These are phyloP conservation scores for Scolopax mira DNA, from an alignment of 2,113 vertebrate genomes.

Conservation along the genomic window DNA sequence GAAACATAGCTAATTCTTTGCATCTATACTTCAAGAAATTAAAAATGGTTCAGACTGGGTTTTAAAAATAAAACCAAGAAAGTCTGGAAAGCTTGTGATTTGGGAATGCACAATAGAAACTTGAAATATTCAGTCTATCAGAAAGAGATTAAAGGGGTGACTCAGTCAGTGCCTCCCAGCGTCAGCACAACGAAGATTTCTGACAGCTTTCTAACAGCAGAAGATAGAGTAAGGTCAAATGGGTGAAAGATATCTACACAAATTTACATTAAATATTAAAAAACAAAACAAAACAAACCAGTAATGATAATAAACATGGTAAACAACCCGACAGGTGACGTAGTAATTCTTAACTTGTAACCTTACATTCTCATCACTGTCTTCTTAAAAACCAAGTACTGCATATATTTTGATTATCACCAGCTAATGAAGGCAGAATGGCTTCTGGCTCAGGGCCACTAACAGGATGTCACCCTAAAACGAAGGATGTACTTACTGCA, in stretches of 20 bases:
- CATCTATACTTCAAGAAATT: not conserved
- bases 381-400: not conserved
- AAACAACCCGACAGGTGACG: not conserved
- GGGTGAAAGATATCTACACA: not conserved
- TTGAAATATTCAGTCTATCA: not conserved
- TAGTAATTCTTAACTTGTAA: not conserved
- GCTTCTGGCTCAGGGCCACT: not conserved
- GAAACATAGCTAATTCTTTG: not conserved
- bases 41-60: not conserved
- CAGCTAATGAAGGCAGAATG: not conserved
- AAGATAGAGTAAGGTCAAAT: not conserved
- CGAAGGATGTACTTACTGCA: not conserved
- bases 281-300: not conserved
- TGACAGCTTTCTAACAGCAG: not conserved
- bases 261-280: not conserved
- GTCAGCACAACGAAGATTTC: not conserved
- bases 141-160: not conserved
- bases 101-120: not conserved
- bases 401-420: not conserved
- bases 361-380: not conserved
- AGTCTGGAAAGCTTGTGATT: not conserved
- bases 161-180: not conserved
- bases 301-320: not conserved
- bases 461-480: not conserved
- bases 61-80: not conserved